These are phyloP conservation scores for Sebastes trivittatus DNA, from an alignment of 2,797 vertebrate genomes.

Conservation along the genomic window DNA sequence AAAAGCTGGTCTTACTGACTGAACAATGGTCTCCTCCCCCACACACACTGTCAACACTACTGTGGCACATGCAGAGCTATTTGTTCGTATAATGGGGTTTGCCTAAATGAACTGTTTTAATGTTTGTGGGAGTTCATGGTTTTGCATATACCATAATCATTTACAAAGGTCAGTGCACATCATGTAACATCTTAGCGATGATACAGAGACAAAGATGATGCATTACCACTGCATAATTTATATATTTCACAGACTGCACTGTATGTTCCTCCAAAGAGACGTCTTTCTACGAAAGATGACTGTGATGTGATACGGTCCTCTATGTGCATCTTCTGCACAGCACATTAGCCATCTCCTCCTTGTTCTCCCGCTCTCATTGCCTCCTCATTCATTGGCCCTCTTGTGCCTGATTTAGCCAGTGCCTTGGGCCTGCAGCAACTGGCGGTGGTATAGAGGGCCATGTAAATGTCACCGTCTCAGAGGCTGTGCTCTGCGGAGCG, in stretches of 20 bases:
- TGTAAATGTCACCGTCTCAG: slow-evolving; percentile 87
- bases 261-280: background rate
- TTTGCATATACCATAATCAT: slow-evolving; percentile 13
- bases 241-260: background rate
- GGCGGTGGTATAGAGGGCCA: slow-evolving; percentile 79
- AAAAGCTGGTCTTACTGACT: slow-evolving; percentile 63
- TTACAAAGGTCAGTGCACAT: slow-evolving; percentile 7
- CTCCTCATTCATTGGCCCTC: slow-evolving; percentile 70
- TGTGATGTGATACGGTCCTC: background rate
- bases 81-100: slow-evolving; percentile 15
- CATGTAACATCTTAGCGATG: background rate
- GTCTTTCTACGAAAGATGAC: background rate
- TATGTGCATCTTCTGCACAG: slow-evolving; percentile 27
- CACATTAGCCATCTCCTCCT: slow-evolving; percentile 55
- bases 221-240: slow-evolving; percentile 26
- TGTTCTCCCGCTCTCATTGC: slow-evolving; percentile 45
- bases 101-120: slow-evolving; percentile 8
- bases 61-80: background rate
- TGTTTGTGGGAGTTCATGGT: background rate
- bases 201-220: background rate
- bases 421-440: slow-evolving; percentile 83
- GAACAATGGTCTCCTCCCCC: slow-evolving; percentile 30
- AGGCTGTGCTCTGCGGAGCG: slow-evolving; percentile 88
- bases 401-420: slow-evolving; percentile 81
- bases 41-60: background rate